Percentiles rank a stretch among this genome's conserved stretches.
Evolutionary conservation across 1,140 invertebrate genomes (phyloP).

Genomic region (Scaptomyza graminum): DNA sequence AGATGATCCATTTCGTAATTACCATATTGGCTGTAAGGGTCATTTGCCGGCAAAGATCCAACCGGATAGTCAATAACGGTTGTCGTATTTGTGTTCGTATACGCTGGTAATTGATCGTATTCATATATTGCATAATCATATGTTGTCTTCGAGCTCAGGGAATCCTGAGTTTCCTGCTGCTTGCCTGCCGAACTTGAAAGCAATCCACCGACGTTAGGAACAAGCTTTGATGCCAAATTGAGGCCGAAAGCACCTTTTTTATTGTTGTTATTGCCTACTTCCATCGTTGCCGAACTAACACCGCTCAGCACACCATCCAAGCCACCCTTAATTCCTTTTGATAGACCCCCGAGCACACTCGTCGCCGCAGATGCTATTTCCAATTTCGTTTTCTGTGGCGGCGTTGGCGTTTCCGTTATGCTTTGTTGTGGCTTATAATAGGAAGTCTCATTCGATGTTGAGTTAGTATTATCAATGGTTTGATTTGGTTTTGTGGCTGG

Average conservation of each 20-base stretch:
- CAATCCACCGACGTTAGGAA: conserved; percentile 67
- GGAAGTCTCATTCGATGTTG: not conserved
- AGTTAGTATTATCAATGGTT: not conserved
- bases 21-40: no score
- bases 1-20: not conserved
- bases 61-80: no score
- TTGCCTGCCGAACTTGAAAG: conserved; percentile 34
- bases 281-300: conserved; percentile 48
- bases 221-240: conserved; percentile 71
- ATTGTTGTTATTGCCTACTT: conserved; percentile 34
- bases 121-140: conserved; percentile 9
- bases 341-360: conserved; percentile 68
- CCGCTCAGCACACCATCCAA: conserved; percentile 70
- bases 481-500: conserved; percentile 1
- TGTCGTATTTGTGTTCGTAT: not conserved
- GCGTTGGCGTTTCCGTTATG: not conserved
- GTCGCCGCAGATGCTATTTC: conserved; percentile 27
- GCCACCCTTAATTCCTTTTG: conserved; percentile 75
- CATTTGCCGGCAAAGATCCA: no score
- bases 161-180: not conserved
- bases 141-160: no score
- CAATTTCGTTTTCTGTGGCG: conserved; percentile 37
- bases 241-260: conserved; percentile 73
- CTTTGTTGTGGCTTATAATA: not conserved
- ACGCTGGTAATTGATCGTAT: conserved; percentile 2